These are phyloP conservation scores for Colaptes auratus DNA, from an alignment of 2,113 vertebrate species.

Conservation along the genomic window DNA sequence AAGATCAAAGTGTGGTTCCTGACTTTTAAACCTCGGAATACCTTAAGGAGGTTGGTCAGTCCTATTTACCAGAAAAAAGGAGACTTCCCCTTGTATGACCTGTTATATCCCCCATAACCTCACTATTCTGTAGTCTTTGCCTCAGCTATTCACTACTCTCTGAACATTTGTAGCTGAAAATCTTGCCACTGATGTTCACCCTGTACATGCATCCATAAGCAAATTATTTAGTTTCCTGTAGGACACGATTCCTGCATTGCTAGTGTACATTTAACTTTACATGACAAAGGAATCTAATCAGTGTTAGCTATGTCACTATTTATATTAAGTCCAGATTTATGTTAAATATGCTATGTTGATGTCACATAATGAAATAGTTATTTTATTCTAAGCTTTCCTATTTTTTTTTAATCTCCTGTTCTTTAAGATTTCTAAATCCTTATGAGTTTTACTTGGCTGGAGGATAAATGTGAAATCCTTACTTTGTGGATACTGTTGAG, in stretches of 20 bases:
- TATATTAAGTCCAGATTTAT: not conserved
- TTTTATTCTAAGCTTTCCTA: not conserved
- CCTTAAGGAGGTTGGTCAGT: not conserved
- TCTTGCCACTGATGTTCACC: not conserved
- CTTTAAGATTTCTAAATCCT: not conserved
- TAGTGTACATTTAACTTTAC: not conserved
- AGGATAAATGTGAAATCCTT: not conserved
- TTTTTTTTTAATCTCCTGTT: not conserved
- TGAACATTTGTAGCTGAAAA: not conserved
- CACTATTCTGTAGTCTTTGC: not conserved
- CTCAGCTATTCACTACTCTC: not conserved
- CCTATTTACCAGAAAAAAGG: not conserved
- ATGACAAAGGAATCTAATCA: not conserved
- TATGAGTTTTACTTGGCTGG: not conserved
- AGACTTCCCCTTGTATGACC: not conserved
- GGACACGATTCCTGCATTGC: not conserved
- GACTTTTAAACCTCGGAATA: not conserved
- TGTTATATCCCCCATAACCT: accelerated
- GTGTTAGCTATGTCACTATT: not conserved
- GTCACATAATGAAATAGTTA: not conserved
- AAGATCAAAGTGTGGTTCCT: not conserved
- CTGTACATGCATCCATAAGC: not conserved
- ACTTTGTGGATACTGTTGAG: not conserved
- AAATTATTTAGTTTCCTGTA: not conserved
- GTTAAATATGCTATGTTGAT: not conserved